These are phyloP conservation scores for Plagodis pulveraria DNA, from an alignment of 2,888 invertebrate genomes.

Conservation along the genomic window DNA sequence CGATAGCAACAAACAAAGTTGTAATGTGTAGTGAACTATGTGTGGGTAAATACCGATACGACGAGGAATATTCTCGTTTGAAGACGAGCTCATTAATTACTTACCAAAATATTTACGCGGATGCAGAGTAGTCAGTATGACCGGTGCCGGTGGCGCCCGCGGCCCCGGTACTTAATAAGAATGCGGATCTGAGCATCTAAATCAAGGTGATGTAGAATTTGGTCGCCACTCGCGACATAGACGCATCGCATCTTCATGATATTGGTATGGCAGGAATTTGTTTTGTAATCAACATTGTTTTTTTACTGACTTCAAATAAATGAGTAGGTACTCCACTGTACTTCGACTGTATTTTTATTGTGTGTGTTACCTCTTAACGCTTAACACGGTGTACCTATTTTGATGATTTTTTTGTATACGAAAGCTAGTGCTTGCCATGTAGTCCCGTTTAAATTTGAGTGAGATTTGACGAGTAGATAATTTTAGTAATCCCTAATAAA, in stretches of 20 bases:
- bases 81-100: slow-evolving; percentile 73
- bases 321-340: not conserved
- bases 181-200: slow-evolving; percentile 80
- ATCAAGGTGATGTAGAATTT: slow-evolving; percentile 76
- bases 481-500: too few relatives aligned
- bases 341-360: too few relatives aligned
- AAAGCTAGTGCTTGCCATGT: too few relatives aligned
- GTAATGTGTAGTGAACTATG: slow-evolving; percentile 27
- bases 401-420: too few relatives aligned
- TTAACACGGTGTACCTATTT: too few relatives aligned
- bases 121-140: slow-evolving; percentile 53
- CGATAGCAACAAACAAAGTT: slow-evolving; percentile 33
- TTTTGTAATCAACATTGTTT: slow-evolving; percentile 18
- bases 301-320: not conserved
- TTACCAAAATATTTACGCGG: slow-evolving; percentile 79
- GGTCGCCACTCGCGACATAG: slow-evolving; percentile 53
- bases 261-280: slow-evolving; percentile 30
- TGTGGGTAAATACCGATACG: slow-evolving; percentile 53
- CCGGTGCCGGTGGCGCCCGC: slow-evolving; percentile 70
- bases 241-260: slow-evolving; percentile 46
- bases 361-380: too few relatives aligned
- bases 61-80: slow-evolving; percentile 55
- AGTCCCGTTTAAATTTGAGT: too few relatives aligned
- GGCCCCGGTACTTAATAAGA: slow-evolving; percentile 65
- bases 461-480: too few relatives aligned